Evolutionary conservation across 2,797 vertebrate species (phyloP).

Genomic region (Chiloscyllium punctatum): DNA sequence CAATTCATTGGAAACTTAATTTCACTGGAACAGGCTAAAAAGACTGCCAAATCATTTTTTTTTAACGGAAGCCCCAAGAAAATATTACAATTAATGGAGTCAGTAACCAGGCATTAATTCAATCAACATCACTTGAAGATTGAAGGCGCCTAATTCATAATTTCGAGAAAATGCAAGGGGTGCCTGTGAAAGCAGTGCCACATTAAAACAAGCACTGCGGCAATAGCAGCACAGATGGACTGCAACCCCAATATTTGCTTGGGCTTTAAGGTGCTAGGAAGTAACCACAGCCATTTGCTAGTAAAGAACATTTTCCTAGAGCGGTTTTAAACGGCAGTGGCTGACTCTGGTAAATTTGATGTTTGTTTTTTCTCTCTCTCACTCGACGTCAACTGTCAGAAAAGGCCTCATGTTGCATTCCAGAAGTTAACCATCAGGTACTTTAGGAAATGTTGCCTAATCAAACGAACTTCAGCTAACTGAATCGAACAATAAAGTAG

Average conservation of each 20-base stretch:
- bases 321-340: neutral
- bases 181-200: constrained; percentile 55
- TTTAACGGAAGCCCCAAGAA: constrained; percentile 42
- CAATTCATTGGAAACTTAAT: neutral
- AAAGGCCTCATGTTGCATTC: neutral
- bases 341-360: neutral
- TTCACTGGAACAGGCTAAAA: neutral
- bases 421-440: neutral
- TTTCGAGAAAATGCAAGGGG: constrained; percentile 70
- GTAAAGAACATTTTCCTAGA: neutral
- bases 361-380: neutral
- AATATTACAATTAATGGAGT: constrained; percentile 70
- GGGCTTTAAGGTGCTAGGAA: neutral
- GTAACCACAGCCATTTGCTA: neutral
- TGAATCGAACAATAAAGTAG: neutral
- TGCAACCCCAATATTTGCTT: neutral
- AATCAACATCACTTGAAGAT: constrained; percentile 72
- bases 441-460: too few relatives aligned
- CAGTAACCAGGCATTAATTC: constrained; percentile 73
- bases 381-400: too few relatives aligned
- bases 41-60: neutral
- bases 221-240: neutral
- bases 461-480: neutral
- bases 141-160: constrained; percentile 72
- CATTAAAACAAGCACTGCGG: constrained; percentile 4